Evolutionary conservation across 2,888 invertebrate genomes (phyloP), one percentile per base, ranked within the genome.

Genomic region (Oscheius sp.): DNA sequence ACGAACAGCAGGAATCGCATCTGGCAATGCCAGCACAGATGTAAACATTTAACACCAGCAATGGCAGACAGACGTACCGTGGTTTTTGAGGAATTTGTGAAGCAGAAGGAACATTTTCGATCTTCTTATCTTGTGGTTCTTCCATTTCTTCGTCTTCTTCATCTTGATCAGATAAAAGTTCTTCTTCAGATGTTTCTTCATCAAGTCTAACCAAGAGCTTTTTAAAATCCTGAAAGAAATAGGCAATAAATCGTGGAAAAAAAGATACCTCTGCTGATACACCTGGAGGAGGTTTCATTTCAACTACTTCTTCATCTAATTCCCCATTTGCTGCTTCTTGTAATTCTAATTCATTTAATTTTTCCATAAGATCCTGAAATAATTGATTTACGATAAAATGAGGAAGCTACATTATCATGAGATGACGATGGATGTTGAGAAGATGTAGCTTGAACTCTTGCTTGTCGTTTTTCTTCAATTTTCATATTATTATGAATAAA

Each of bases 281-380:
- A 7, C 72, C 72, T 1, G 72, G 72, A 13, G 72, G 72, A 1
- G 72, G 71, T 13, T 61, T 29, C 6, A 52, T 52, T 45, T 68
- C 68, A n/a, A 5, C 12, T 35, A 23, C 69, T 35, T 16, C 69
- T 25, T 70, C 58, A 27, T 58, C 49, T 9, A 72, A 23, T 23
- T 72, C 72, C 18, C 25, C 18, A 35, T 71, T 71, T 27, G 64
- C 49, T 13, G n/a, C 23, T 46, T 71, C 71, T 63, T 29, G 35
- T 46, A 45, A 13, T 49, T 63, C 61, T 25, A 71, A 53, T 29
- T 71, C 52, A 25, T 43, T 63, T 29, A 71, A 49, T 25, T 29
- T 18, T 21, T 35, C 29, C 71, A 71, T 46, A 12, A 70, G 6
- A 43, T 70, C 70, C 21, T 21, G 18, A 56, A 58, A 29, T n/a